Percentiles rank a stretch among this genome's conserved stretches.
phyloP scores from a whole-genome alignment of 2,113 vertebrate species.

The Eolophus roseicapilla region DNA sequence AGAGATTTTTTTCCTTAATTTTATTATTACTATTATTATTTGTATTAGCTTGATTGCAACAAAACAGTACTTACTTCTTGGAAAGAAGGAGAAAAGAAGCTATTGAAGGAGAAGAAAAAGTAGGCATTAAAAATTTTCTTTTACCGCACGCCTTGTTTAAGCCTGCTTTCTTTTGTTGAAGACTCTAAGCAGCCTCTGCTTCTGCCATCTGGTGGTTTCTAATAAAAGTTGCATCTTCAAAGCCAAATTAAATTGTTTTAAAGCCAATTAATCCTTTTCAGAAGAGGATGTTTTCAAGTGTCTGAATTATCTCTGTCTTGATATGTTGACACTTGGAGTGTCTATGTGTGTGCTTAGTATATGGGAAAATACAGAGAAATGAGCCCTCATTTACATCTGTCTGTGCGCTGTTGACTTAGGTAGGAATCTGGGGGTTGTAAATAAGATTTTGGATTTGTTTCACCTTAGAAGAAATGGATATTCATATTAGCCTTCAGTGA shows the following conservation, averaged over 20 bases:
- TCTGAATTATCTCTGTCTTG: slow-evolving; percentile 53
- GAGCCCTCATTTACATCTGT: slow-evolving; percentile 25
- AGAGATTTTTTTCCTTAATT: not conserved
- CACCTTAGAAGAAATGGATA: slow-evolving; percentile 4
- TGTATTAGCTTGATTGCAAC: not conserved
- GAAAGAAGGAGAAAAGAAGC: not conserved
- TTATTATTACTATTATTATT: not conserved
- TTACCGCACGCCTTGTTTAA: not conserved
- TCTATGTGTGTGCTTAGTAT: slow-evolving; percentile 31
- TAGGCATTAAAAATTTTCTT: not conserved
- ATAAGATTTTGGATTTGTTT: slow-evolving; percentile 8
- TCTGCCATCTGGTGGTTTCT: slow-evolving; percentile 80
- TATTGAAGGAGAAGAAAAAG: not conserved
- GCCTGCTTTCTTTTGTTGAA: slow-evolving; percentile 61
- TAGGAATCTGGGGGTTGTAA: not conserved
- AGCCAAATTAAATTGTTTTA: slow-evolving; percentile 53
- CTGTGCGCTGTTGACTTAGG: slow-evolving; percentile 3
- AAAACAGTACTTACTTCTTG: not conserved
- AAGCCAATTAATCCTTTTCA: slow-evolving; percentile 56
- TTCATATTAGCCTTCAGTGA: not conserved
- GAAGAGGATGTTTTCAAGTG: slow-evolving; percentile 20
- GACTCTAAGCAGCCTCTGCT: slow-evolving; percentile 45
- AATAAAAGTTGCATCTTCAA: slow-evolving; percentile 44
- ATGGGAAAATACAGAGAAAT: slow-evolving; percentile 18
- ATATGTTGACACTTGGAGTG: slow-evolving; percentile 59